Base-by-base conservation (phyloP, 2,113 vertebrate species). In the Neogale vison region DNA sequence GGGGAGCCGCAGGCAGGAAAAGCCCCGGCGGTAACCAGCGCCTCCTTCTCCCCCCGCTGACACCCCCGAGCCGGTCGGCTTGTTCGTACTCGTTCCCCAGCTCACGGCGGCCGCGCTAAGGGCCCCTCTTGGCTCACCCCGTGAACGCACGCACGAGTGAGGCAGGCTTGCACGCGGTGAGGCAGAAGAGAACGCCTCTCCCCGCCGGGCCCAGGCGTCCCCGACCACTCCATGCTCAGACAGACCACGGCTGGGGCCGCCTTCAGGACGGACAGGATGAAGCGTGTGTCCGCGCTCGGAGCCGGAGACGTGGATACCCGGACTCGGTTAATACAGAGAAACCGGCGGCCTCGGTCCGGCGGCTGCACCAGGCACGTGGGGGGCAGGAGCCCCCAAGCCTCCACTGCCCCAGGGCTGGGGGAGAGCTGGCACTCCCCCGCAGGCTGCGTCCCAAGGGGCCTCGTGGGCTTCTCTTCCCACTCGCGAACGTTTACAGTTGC, bases 231-330 rank as follows among this genome's bases (percentile, higher is more conserved):
- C 47, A 34, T 31, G 52, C n/a, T 47, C 67, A 13, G 14, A 26
- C 24, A 0, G 26, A 12, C 1, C 12, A 13, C 12, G 8, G 34
- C 10, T 2, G 0, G 15, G 1, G 50, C 39, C 63, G 12, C 47
- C 3, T 96, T 96, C 52, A 71, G n/a, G 50, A 67, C 63, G 9
- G 24, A 89, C 29, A 81, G 52, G 45, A 47, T 13, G 47, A 55
- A 34, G 9, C 2, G 1, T 17, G 9, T 55, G 24, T 55, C 59
- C 1, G 1, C 13, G 63, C 31, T 10, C 7, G 2, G 45, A 63
- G 57, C 12, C 12, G 17, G 4, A 65, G 24, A 57, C 20, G 23
- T 2, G 39, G 29, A 36, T 3, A 17, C 29, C 47, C 6, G 29
- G 50, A 34, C 14, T 10, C 26, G 23, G 2, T 10, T 13, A 61